Base-by-base conservation (phyloP, 23 tunicate species). In the Corella eumyota region DNA sequence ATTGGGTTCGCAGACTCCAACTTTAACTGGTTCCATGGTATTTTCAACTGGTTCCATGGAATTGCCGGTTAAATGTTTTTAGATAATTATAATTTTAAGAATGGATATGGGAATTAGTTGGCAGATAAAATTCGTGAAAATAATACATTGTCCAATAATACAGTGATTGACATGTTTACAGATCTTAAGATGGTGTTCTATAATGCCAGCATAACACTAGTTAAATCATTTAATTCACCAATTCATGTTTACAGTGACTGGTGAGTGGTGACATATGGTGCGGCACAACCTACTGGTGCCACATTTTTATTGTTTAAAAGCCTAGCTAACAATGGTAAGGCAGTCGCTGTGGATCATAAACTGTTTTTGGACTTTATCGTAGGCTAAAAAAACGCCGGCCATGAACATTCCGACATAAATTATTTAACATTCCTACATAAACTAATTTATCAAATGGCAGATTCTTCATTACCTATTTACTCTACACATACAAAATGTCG, bases 21-120 rank as follows among this genome's bases (percentile, higher is more conserved):
- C 38, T 36, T 32, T 32, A 76, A 83, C 61, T 83, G 92, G n/a
- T n/a, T n/a, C n/a, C n/a, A n/a, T n/a, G n/a, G n/a, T n/a, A n/a
- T n/a, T n/a, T n/a, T n/a, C n/a, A n/a, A n/a, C n/a, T n/a, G n/a
- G 92, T 75, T 77, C 25, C 69, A 83, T 38, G 92, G 92, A 21
- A 83, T 83, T 28, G 70, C 34, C 92, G 76, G 47, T 37, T 83
- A 25, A 54, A 57, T n/a, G 36, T 83, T 83, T 28, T 36, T 83
- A 50, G 92, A 74, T 52, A 34, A 50, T 19, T 74, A 60, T 25
- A 80, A 65, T 24, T 30, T 72, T 64, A 59, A 50, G 27, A 65
- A 65, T 30, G 90, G 79, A 7, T 72, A 45, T 33, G 79, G 80
- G 9, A 80, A 80, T 49, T 83, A 83, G 92, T 64, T 83, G 31